Evolutionary conservation across 2,113 vertebrate species (phyloP).

Genomic region (Neopipo cinnamomea): DNA sequence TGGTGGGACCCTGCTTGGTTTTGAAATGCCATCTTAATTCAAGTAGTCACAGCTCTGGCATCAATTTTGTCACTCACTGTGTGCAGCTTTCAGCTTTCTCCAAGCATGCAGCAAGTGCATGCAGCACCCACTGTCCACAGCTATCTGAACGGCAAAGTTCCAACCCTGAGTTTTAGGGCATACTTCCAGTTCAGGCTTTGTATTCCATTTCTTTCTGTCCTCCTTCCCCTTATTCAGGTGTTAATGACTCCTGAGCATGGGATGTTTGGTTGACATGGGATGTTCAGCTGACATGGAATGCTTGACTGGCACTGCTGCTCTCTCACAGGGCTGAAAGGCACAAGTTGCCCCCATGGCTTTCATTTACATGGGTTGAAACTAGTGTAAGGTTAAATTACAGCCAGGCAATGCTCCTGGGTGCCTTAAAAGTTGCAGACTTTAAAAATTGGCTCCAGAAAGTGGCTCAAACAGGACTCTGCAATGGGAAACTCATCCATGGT

Average conservation of each 20-base stretch:
- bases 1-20: neutral
- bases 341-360: neutral
- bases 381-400: neutral
- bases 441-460: neutral
- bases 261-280: neutral
- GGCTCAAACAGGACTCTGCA: neutral
- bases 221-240: neutral
- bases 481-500: neutral
- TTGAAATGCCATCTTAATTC: neutral
- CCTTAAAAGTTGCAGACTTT: neutral
- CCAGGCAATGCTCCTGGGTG: neutral
- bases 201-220: neutral
- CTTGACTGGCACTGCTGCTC: neutral
- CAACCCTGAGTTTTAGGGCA: neutral
- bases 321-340: neutral
- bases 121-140: rapidly evolving
- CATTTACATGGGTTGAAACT: neutral
- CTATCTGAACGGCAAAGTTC: neutral
- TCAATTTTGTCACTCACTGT: neutral
- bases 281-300: neutral
- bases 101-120: neutral
- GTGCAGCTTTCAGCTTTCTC: neutral
- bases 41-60: neutral
- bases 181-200: neutral
- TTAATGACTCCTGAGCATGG: neutral